Conservation (phyloP, 2,113 vertebrate genomes). For the Pseudopodoces humilis region DNA sequence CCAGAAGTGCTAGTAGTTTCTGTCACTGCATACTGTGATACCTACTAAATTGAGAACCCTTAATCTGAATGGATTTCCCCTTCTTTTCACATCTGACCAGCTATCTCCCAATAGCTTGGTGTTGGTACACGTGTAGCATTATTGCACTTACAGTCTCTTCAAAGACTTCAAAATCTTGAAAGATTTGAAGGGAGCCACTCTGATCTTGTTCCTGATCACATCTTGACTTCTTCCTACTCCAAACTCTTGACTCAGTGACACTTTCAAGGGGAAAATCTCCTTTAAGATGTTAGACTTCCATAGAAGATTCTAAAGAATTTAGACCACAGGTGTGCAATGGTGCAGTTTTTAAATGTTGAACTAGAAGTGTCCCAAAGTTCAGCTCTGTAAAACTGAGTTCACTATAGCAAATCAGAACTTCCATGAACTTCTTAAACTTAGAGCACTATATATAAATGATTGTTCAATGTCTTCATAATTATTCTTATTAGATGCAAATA, state of each 20-base stretch:
- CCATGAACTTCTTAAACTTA: not conserved
- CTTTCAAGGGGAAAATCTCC: not conserved
- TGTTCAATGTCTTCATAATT: not conserved
- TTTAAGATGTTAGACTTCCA: not conserved
- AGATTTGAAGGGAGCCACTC: not conserved
- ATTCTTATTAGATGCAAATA: not conserved
- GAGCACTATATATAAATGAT: not conserved
- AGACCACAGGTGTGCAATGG: not conserved
- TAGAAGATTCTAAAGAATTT: not conserved
- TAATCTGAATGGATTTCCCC: not conserved
- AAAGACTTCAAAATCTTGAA: not conserved
- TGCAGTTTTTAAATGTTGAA: not conserved
- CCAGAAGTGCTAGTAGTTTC: not conserved
- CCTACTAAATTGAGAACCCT: not conserved
- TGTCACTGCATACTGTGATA: not conserved
- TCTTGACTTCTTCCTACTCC: not conserved
- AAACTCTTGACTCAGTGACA: not conserved
- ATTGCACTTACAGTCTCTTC: not conserved
- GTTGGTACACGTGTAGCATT: not conserved
- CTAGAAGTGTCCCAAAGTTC: not conserved
- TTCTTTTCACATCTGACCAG: not conserved
- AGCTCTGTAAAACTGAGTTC: not conserved
- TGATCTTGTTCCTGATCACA: not conserved
- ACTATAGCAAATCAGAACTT: not conserved
- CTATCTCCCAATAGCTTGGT: not conserved